Base-by-base conservation (phyloP, 64 coral and sea anemone genomes). In the Cladopsammia gracilis region DNA sequence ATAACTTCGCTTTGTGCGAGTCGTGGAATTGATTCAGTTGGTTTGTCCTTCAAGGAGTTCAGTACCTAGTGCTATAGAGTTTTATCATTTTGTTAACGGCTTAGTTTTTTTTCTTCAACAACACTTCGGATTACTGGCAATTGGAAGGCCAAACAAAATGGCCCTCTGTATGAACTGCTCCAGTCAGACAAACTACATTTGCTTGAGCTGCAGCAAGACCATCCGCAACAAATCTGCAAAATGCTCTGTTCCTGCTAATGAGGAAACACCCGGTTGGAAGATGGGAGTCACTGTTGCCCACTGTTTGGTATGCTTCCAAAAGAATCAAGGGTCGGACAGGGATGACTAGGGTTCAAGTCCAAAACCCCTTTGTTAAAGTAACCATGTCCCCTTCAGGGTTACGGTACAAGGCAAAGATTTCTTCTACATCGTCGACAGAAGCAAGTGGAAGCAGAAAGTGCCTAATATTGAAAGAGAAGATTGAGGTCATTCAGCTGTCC, bases 221-320 rank as follows among this genome's bases (percentile, higher is more conserved):
- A 54, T 77, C 44, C 51, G 74, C 74, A 77, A 77, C 48, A 51
- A 77, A 77, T 49, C 74, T 77, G 51, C 46, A 2, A 16, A 77
- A 77, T 77, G 74, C 74, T 50, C 74, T 48, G 74, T 77, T 50
- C 74, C 74, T 18, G 44, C 48, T 16, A 0, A 54, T 26, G 74
- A 77, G 51, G 74, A 77, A 50, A 77, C 74, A 50, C 43, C 44
- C 16, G 0, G 44, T 4, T 77, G 74, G 74, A 48, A 77, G n/a
- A 54, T 54, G 44, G 46, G 74, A 18, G 16, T 54, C 51, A 52
- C 74, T 3, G 44, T 50, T 77, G 74, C 16, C 16, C 5, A n/a
- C 13, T 77, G 74, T 77, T 52, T 77, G 74, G 13, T 34, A 25
- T 48, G 74, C 19, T 77, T 46, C 46, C 46, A 77, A 20, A 18